A percentile compares a stretch with the other conserved stretches of the same genome.
Conservation (phyloP, 2,888 invertebrate genomes). For the Alcis repandata region DNA sequence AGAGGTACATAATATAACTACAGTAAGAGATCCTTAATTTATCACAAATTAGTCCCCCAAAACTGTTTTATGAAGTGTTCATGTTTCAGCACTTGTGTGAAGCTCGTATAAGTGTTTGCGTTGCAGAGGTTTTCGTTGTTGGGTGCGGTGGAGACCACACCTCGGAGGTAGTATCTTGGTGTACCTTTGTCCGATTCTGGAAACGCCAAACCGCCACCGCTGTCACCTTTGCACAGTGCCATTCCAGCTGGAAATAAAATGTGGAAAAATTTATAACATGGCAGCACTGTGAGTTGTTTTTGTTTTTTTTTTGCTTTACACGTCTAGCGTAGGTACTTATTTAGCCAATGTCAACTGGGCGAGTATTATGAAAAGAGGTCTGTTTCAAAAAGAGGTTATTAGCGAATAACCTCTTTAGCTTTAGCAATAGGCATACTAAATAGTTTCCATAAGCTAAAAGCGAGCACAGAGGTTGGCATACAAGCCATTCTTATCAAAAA, state of each 20-base stretch:
- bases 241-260: constrained; percentile 27
- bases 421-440: too few species aligned
- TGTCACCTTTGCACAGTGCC: constrained; percentile 75
- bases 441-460: too few species aligned
- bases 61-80: constrained; percentile 65
- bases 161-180: constrained; percentile 68
- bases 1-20: background rate
- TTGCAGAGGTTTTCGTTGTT: constrained; percentile 63
- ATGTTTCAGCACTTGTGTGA: constrained; percentile 66
- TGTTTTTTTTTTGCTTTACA: background rate
- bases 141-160: constrained; percentile 71
- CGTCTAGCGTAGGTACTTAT: too few species aligned
- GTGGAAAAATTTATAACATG: background rate
- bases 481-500: too few species aligned
- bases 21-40: background rate
- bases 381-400: too few species aligned
- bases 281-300: background rate
- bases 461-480: too few species aligned
- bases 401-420: too few species aligned
- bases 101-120: constrained; percentile 60
- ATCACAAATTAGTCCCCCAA: constrained; percentile 32
- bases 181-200: constrained; percentile 54
- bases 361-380: too few species aligned
- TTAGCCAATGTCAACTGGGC: too few species aligned
- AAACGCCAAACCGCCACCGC: constrained; percentile 74